A percentile compares a stretch with the other conserved stretches of the same genome.
phyloP scores from a whole-genome alignment of 2,113 vertebrate species.

The Thamnophis sirtalis region DNA sequence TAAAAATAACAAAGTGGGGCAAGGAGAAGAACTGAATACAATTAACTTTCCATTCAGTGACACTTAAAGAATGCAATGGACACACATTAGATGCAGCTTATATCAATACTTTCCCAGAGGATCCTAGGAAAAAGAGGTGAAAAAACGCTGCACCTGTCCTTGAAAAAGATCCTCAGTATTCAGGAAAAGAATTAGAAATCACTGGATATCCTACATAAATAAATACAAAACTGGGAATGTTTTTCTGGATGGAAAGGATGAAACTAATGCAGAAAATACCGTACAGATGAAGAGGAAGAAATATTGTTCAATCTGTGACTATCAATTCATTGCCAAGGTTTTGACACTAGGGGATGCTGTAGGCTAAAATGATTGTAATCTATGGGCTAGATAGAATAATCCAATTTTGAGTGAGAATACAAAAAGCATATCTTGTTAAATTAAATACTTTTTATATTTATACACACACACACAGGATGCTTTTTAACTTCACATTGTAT shows the following conservation, averaged over 20 bases:
- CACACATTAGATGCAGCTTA: not conserved
- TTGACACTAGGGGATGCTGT: slow-evolving; percentile 37
- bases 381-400: rapidly evolving
- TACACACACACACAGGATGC: slow-evolving; percentile 36
- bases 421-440: slow-evolving; percentile 15
- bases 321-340: not conserved
- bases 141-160: not conserved
- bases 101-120: not conserved
- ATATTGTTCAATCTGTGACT: not conserved
- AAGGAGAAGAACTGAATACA: not conserved
- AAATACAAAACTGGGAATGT: not conserved
- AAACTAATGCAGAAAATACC: not conserved
- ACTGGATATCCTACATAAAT: not conserved
- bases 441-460: slow-evolving; percentile 10
- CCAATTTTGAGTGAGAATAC: not conserved
- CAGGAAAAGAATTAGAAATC: not conserved
- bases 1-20: not conserved
- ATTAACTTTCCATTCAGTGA: not conserved
- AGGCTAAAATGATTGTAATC: not conserved
- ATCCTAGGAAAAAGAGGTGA: not conserved
- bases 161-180: not conserved
- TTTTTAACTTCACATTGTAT: slow-evolving; percentile 42
- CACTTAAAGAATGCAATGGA: not conserved
- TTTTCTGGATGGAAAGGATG: not conserved
- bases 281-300: not conserved